These are phyloP conservation scores for Eulemur rubriventer DNA, from an alignment of 2,797 vertebrate species.

Conservation along the genomic window DNA sequence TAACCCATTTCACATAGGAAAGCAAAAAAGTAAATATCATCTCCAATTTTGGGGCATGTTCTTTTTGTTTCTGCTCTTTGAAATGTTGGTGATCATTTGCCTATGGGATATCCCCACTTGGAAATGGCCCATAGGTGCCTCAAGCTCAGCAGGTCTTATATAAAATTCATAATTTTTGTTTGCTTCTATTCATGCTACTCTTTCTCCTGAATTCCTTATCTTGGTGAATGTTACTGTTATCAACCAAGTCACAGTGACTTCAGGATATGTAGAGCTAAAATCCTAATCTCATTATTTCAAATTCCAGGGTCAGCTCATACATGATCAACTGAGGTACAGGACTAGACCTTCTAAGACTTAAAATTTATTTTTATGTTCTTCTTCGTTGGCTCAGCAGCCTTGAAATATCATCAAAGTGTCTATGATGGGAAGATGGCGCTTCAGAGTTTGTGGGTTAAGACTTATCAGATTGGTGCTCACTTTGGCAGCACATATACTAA, in stretches of 20 bases:
- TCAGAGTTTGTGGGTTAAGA: neutral
- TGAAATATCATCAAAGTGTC: neutral
- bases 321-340: neutral
- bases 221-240: neutral
- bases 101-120: neutral
- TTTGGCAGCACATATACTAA: too few species aligned
- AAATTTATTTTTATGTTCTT: neutral
- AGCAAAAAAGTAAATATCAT: neutral
- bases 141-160: neutral
- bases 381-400: neutral
- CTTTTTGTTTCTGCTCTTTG: constrained; percentile 14
- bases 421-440: neutral
- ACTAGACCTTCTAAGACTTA: neutral
- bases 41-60: neutral
- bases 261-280: neutral
- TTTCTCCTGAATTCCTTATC: neutral
- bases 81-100: neutral
- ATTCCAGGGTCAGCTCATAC: neutral
- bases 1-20: neutral
- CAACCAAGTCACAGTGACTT: neutral
- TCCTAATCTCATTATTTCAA: neutral
- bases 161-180: neutral
- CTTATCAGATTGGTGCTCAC: neutral
- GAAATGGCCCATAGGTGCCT: neutral
- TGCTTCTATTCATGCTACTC: neutral